Evolutionary conservation across 2,888 invertebrate genomes (phyloP).

Genomic region (Melitaea athalia): DNA sequence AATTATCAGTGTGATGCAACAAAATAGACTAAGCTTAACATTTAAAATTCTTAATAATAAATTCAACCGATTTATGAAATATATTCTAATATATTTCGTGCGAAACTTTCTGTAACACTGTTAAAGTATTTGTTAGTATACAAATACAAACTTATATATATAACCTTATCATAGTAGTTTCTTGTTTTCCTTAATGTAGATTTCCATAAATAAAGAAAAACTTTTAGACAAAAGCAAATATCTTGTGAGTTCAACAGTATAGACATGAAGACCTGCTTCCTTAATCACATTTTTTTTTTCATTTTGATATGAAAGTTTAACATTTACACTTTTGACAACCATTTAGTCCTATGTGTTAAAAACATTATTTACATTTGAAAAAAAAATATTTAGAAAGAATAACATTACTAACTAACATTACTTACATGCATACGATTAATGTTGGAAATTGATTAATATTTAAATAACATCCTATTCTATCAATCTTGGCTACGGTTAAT

Average conservation of each 20-base stretch:
- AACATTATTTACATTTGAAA: conserved; percentile 8
- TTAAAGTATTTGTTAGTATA: conserved; percentile 8
- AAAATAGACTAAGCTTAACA: neutral
- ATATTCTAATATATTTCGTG: neutral
- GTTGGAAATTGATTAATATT: neutral
- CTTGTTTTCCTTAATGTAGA: neutral
- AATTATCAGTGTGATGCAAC: neutral
- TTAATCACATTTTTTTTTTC: neutral
- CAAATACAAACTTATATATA: neutral
- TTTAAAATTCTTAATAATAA: neutral
- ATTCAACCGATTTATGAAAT: neutral
- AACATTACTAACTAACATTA: neutral
- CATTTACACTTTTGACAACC: neutral
- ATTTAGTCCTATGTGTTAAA: conserved; percentile 5
- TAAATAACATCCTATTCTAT: neutral
- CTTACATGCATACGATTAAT: neutral
- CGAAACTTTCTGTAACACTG: neutral
- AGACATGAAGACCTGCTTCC: conserved; percentile 12
- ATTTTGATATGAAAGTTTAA: neutral
- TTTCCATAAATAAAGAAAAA: conserved; percentile 6
- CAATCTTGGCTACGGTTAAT: neutral
- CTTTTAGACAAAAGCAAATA: conserved; percentile 1
- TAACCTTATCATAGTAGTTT: neutral
- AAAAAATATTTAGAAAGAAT: conserved; percentile 9
- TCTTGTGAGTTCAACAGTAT: neutral